These are phyloP conservation scores for Aphrophora alni DNA, from an alignment of 2,888 invertebrate genomes.

Conservation along the genomic window DNA sequence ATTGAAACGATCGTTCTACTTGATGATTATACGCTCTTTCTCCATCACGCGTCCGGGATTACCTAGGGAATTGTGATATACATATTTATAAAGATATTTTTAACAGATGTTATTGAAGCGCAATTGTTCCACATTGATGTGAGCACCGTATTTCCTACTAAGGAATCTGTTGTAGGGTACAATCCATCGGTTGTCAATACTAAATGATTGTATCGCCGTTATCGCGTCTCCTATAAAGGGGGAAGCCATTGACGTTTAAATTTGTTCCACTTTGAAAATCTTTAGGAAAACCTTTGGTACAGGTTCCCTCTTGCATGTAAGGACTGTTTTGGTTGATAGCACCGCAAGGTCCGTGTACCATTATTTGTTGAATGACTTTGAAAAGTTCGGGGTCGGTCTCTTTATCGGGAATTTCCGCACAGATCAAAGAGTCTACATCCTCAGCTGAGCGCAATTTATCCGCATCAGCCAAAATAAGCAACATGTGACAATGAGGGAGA, in stretches of 20 bases:
- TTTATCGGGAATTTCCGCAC: background rate
- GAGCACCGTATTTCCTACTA: background rate
- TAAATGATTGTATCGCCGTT: background rate
- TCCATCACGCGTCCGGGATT: too few relatives aligned
- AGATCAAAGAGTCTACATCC: background rate
- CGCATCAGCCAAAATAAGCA: background rate
- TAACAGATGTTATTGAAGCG: background rate
- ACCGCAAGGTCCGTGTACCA: background rate
- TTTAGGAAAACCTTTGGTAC: background rate
- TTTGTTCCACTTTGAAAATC: background rate
- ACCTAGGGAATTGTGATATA: too few relatives aligned
- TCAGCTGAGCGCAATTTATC: background rate
- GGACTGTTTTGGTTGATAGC: background rate
- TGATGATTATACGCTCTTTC: too few relatives aligned
- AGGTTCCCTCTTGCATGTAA: background rate
- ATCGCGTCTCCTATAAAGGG: background rate
- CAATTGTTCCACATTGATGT: background rate
- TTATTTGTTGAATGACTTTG: background rate
- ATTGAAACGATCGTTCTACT: too few relatives aligned
- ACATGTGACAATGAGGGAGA: background rate
- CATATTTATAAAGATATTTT: background rate
- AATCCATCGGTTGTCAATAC: too few relatives aligned
- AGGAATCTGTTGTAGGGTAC: background rate
- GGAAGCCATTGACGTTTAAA: background rate
- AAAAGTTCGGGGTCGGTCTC: background rate